Base-by-base conservation (phyloP, 2,113 vertebrate genomes). In the Xenopus borealis region DNA sequence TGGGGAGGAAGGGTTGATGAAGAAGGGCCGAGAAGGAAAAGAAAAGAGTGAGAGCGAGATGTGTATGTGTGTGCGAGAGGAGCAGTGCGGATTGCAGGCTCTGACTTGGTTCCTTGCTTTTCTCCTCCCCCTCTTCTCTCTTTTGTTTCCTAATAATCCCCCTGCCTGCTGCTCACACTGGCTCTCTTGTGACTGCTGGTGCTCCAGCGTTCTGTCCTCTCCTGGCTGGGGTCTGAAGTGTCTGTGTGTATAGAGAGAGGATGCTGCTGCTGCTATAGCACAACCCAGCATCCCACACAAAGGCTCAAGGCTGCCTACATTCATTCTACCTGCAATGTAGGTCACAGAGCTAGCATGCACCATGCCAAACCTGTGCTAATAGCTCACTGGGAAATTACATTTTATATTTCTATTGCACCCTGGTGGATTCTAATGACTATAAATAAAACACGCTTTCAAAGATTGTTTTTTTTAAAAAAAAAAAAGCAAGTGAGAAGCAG, bases 1-100 rank as follows among this genome's bases (percentile, higher is more conserved):
- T 78, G 84, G 81, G 77, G 82, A 84, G 82, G 81, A 85, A 83
- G 83, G 81, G 79, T 72, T 64, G 83, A 79, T 83, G 83, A 70
- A 72, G 70, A 70, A 67, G 79, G 81, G 77, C 55, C 67, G 33
- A 40, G 81, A 79, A 83, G 75, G 59, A 69, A 72, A 81, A 79
- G 78, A 78, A 77, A 70, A 74, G 78, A 72, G 72, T 66, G 71
- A 72, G 79, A 73, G 78, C 70, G 64, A 73, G 71, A 69, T 77
- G 80, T 77, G 76, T 76, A 79, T 78, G 79, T 79, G 84, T 76
- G 80, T 79, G 83, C 71, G 79, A 80, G 78, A 62, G 69, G 80
- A 40, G 80, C 40, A 79, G n/a, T 40, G 57, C 57, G 19, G 72
- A 53, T 62, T 52, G 72, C 72, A 75, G 72, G 23, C 65, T 62